Percentiles rank a stretch among this genome's conserved stretches.
Conservation (phyloP, 2,888 invertebrate species). For the Drosophila tanythrix region DNA sequence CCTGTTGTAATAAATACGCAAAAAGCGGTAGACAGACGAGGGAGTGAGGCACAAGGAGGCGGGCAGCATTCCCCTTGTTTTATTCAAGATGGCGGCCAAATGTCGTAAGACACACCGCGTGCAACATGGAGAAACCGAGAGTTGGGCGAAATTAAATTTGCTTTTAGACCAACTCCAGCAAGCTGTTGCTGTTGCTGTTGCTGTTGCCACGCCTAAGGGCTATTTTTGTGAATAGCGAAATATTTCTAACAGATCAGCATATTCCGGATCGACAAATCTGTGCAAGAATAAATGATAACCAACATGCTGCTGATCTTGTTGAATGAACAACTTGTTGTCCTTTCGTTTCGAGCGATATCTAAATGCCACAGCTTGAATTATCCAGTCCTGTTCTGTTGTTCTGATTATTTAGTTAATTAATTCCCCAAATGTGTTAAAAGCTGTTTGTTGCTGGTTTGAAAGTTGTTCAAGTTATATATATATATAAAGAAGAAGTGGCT, state of each 20-base stretch:
- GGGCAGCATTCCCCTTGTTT: conserved; percentile 63
- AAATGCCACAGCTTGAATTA: neutral
- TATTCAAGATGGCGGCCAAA: conserved; percentile 72
- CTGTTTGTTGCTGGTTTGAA: neutral
- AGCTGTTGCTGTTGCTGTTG: neutral
- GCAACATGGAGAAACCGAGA: neutral
- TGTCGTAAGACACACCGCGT: conserved; percentile 2
- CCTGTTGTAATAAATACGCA: conserved; percentile 72
- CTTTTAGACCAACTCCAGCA: conserved; percentile 44
- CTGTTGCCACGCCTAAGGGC: conserved; percentile 5
- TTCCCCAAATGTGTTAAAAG: neutral
- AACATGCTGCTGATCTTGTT: neutral
- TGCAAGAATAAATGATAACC: neutral
- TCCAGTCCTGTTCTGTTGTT: neutral
- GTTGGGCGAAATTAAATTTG: conserved; percentile 31
- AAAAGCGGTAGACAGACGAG: conserved; percentile 12
- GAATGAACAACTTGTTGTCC: neutral
- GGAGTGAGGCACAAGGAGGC: conserved; percentile 20
- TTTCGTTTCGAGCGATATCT: neutral
- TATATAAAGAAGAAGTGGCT: neutral
- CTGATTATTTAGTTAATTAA: neutral
- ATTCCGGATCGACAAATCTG: neutral
- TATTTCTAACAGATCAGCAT: neutral
- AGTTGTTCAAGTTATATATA: neutral
- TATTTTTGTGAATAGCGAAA: neutral